A percentile compares a stretch with the other conserved stretches of the same genome.
These are phyloP conservation scores for Tympanoctomys barrerae DNA, from an alignment of 2,797 vertebrate genomes.

Conservation along the genomic window DNA sequence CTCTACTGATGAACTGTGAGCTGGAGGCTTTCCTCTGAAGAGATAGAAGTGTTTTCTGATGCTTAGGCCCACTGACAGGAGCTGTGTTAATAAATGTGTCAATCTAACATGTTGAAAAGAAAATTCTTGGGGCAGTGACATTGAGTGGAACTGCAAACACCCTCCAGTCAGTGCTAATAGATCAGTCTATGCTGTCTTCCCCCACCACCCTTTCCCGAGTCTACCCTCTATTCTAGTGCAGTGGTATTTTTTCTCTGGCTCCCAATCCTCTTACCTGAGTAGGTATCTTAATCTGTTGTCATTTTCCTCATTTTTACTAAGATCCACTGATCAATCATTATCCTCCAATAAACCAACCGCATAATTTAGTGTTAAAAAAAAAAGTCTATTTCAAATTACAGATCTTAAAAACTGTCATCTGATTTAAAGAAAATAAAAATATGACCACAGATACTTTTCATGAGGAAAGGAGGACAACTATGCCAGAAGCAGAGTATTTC, in stretches of 20 bases:
- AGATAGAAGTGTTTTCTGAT: background rate
- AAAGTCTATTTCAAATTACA: constrained; percentile 16
- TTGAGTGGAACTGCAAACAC: background rate
- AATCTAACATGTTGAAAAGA: background rate
- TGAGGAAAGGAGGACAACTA: background rate
- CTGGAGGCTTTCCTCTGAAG: background rate
- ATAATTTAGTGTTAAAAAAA: background rate
- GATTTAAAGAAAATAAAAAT: background rate
- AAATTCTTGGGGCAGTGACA: background rate
- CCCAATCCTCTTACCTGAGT: background rate
- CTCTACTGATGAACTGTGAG: background rate
- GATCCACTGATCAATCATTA: background rate
- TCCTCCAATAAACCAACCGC: background rate
- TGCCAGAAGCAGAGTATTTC: background rate
- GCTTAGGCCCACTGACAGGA: constrained; percentile 18
- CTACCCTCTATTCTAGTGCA: background rate
- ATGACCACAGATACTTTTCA: background rate
- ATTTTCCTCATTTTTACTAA: constrained; percentile 22
- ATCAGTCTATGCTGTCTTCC: background rate
- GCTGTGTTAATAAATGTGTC: background rate
- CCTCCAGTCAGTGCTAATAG: background rate
- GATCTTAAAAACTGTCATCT: background rate
- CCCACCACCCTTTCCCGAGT: background rate
- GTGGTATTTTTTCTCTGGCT: background rate
- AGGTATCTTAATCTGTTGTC: background rate